These are phyloP conservation scores for Taphrorychus bicolor DNA, from an alignment of 2,888 invertebrate genomes.

Conservation along the genomic window DNA sequence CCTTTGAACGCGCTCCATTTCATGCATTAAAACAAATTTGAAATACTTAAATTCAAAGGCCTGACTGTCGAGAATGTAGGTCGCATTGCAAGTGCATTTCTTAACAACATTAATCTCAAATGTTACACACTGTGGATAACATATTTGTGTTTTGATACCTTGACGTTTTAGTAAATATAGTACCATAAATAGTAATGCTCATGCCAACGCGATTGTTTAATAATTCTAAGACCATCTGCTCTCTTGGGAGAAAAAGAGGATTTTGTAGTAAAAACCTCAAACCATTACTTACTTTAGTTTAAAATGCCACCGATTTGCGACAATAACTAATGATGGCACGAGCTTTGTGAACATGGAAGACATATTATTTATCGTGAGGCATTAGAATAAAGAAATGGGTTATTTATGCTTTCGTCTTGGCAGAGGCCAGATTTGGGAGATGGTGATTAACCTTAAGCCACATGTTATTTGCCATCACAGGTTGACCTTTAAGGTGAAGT, in stretches of 20 bases:
- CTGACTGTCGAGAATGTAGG: slow-evolving; percentile 21
- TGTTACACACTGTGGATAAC: slow-evolving; percentile 9
- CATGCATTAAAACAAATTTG: not conserved
- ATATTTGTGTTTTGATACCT: slow-evolving; percentile 23
- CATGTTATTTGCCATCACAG: not conserved
- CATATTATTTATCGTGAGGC: not conserved
- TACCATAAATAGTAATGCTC: slow-evolving; percentile 19
- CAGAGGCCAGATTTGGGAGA: not conserved
- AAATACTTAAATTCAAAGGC: slow-evolving; percentile 10
- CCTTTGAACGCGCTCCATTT: not conserved
- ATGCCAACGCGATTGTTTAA: not conserved
- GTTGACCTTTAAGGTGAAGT: not conserved
- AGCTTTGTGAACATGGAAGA: not conserved
- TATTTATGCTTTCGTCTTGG: not conserved
- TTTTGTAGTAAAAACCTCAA: not conserved
- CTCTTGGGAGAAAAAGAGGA: not conserved
- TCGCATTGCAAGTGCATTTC: slow-evolving; percentile 27
- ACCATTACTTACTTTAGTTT: not conserved
- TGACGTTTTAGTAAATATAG: slow-evolving; percentile 29
- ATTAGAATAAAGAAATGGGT: not conserved
- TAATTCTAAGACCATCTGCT: not conserved
- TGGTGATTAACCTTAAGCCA: not conserved
- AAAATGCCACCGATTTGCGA: not conserved
- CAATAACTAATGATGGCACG: not conserved
- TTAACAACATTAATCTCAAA: slow-evolving; percentile 15